phyloP scores from a whole-genome alignment of 2,113 vertebrate species.

The Willisornis vidua region DNA sequence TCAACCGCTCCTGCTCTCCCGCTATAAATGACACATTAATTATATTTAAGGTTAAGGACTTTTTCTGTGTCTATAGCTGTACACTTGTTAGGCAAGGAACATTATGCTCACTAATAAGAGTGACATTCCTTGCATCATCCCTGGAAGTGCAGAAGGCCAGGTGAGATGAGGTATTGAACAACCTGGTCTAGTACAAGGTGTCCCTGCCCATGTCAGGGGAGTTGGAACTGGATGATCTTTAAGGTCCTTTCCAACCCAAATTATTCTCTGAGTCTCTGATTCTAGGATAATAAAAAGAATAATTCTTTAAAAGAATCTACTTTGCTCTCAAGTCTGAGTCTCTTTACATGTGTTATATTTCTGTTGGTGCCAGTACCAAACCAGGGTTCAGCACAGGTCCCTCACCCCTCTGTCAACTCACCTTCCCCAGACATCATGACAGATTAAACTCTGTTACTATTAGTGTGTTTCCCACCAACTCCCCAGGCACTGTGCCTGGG shows the following conservation, averaged over 20 bases:
- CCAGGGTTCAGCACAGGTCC: not conserved
- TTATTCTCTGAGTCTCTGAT: not conserved
- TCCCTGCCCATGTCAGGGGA: not conserved
- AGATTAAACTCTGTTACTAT: not conserved
- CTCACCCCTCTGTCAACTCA: not conserved
- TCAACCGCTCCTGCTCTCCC: not conserved
- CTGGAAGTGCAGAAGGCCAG: not conserved
- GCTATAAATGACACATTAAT: not conserved
- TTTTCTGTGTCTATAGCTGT: not conserved
- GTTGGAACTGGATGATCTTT: not conserved
- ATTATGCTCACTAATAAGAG: not conserved
- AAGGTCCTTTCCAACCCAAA: not conserved
- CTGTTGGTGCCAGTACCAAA: not conserved
- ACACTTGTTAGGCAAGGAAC: not conserved
- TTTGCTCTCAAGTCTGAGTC: not conserved
- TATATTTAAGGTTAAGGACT: not conserved
- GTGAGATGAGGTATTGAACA: not conserved
- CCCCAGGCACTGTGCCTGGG: not conserved
- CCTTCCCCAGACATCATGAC: not conserved
- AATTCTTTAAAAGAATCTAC: not conserved
- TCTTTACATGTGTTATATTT: not conserved
- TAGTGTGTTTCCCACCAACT: fast-evolving
- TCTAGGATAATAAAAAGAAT: not conserved
- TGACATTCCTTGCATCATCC: not conserved
- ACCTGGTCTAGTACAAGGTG: not conserved